phyloP scores from a whole-genome alignment of 2,113 vertebrate species.

The Pterophyllum scalare region DNA sequence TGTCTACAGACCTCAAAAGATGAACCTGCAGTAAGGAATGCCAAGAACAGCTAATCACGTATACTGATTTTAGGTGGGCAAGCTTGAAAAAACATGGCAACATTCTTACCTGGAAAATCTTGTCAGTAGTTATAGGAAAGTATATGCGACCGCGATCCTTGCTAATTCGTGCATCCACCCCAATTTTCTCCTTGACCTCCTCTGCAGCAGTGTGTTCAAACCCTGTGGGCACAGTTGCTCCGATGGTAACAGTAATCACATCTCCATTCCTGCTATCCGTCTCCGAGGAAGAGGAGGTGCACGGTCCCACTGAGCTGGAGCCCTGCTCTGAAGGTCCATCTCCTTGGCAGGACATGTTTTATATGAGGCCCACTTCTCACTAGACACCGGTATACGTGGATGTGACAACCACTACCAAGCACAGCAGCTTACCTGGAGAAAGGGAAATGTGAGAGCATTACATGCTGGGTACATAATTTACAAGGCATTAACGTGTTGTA shows the following conservation, averaged over 20 bases:
- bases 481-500: neutral
- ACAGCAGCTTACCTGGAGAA: slow-evolving; percentile 11
- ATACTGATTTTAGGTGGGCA: neutral
- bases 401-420: neutral
- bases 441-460: neutral
- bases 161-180: slow-evolving; percentile 86
- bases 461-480: neutral
- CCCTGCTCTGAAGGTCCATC: slow-evolving; percentile 27
- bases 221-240: slow-evolving; percentile 95
- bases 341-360: slow-evolving; percentile 56
- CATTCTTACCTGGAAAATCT: slow-evolving; percentile 85
- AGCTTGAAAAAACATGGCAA: neutral
- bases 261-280: slow-evolving; percentile 19
- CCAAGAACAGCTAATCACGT: neutral
- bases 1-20: slow-evolving; percentile 92
- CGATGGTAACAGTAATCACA: slow-evolving; percentile 81
- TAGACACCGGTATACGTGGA: neutral
- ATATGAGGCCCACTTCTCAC: neutral
- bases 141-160: slow-evolving; percentile 95
- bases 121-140: slow-evolving; percentile 87
- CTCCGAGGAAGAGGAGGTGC: neutral
- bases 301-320: neutral
- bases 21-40: slow-evolving; percentile 84
- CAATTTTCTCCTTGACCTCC: slow-evolving; percentile 93
- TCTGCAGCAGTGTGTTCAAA: slow-evolving; percentile 93